Conservation (phyloP, 2,113 vertebrate genomes). For the Tichodroma muraria region DNA sequence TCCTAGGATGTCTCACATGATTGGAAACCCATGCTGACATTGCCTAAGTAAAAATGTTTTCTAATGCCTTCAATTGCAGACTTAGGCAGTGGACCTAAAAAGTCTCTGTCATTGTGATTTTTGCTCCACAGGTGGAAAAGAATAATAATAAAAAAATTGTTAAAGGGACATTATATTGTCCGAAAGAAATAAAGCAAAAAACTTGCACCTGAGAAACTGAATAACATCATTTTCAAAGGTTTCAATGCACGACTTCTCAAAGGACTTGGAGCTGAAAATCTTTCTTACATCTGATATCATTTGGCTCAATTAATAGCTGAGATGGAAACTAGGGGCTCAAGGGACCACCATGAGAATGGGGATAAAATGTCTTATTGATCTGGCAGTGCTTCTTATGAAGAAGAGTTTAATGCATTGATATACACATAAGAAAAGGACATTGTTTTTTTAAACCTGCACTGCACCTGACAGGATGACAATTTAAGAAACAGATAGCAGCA, state of each 20-base stretch:
- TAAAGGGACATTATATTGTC: background rate
- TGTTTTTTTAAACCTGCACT: background rate
- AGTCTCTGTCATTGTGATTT: background rate
- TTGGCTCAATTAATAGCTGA: constrained; percentile 61
- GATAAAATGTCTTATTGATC: constrained; percentile 69
- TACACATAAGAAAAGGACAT: constrained; percentile 1
- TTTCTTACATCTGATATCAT: constrained; percentile 14
- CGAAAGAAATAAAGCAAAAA: background rate
- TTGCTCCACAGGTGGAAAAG: background rate
- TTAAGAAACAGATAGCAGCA: background rate
- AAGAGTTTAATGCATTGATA: constrained; percentile 24
- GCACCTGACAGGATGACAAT: background rate
- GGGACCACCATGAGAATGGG: constrained; percentile 37
- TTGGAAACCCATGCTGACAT: background rate
- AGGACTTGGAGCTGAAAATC: background rate
- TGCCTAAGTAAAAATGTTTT: background rate
- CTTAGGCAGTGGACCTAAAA: background rate
- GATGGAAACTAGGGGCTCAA: constrained; percentile 15
- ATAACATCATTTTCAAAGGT: background rate
- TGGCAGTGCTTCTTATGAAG: constrained; percentile 13
- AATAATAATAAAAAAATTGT: background rate
- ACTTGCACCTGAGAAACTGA: background rate
- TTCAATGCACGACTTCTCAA: background rate
- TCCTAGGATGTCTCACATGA: background rate
- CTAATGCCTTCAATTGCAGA: background rate